These are phyloP conservation scores for Sebastes aleutianus DNA, from an alignment of 2,797 vertebrate genomes.

Conservation along the genomic window DNA sequence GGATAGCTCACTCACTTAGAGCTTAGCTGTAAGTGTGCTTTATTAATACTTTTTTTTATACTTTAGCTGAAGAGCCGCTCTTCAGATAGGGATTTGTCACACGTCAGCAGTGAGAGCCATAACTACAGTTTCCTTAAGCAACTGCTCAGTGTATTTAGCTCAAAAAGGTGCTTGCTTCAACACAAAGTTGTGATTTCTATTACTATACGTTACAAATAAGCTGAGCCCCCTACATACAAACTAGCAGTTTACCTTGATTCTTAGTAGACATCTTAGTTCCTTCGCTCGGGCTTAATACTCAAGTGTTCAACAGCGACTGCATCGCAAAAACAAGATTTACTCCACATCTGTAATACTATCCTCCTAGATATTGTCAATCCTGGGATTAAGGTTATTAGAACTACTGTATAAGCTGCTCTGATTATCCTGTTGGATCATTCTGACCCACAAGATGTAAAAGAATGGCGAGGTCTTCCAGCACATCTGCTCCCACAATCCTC, in stretches of 20 bases:
- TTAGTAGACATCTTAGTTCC: constrained; percentile 33
- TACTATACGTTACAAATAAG: constrained; percentile 21
- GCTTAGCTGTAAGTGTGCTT: constrained; percentile 39
- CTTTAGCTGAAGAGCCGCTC: constrained; percentile 31
- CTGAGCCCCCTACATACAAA: constrained; percentile 11
- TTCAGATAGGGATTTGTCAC: constrained; percentile 59
- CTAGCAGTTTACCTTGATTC: constrained; percentile 36
- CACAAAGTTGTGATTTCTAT: not conserved
- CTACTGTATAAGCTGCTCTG: constrained; percentile 69
- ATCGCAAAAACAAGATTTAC: constrained; percentile 47
- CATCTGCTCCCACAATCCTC: constrained; percentile 72
- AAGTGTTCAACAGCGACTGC: constrained; percentile 34
- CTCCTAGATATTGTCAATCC: constrained; percentile 71
- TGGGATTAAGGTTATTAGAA: constrained; percentile 83
- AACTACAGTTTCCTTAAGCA: constrained; percentile 36
- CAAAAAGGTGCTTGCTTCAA: constrained; percentile 20
- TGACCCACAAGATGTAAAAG: constrained; percentile 71
- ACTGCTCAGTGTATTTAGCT: constrained; percentile 29
- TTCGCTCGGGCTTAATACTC: constrained; percentile 19
- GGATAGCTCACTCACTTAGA: constrained; percentile 10
- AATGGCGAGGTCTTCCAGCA: constrained; percentile 55
- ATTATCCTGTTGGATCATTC: constrained; percentile 78
- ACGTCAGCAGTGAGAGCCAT: constrained; percentile 29
- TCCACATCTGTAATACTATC: constrained; percentile 71
- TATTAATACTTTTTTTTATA: constrained; percentile 37